Evolutionary conservation across 2,797 vertebrate species (phyloP), one percentile per base, ranked within the genome.

Genomic region (Erethizon dorsatum): DNA sequence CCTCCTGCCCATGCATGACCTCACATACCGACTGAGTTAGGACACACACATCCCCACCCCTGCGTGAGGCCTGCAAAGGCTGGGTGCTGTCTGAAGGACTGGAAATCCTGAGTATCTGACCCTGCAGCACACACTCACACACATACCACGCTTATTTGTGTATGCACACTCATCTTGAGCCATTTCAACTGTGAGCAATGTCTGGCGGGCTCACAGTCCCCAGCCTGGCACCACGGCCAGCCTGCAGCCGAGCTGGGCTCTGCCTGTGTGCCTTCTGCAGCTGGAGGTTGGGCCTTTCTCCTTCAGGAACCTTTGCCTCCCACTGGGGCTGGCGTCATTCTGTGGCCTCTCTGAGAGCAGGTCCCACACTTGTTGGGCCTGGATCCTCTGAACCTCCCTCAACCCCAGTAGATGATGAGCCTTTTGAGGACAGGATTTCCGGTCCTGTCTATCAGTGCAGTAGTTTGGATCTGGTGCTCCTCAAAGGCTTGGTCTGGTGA

Each of bases 241-340:
- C 6, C 0, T 28, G 56, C 12, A 2, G 0, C 45, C 47, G 31
- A 37, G 41, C 31, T 33, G 33, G 33, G n/a, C 1, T 45, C 37
- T 37, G 65, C 1, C 2, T 41, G 4, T 17, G 3, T 14, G n/a
- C 2, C 0, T 17, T 22, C 77, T 69, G 37, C 28, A 28, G 18
- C 33, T 12, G 57, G 12, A 41, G 11, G n/a, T 22, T 4, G 5
- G 75, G 14, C 2, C 18, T 20, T n/a, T 31, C 20, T 47, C 87
- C 57, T 71, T 41, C 37, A 0, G 41, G 63, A 33, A 17, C 1
- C 65, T 41, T 1, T 56, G 9, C 10, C 4, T 31, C 69, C 2
- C 0, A 28, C 28, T 61, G 13, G 3, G 52, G 14, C 61, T 61
- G 14, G n/a, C 18, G 26, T 47, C 41, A 7, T 12, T 14, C 57